Conservation (phyloP, 2,113 vertebrate species). For the Mugil cephalus region DNA sequence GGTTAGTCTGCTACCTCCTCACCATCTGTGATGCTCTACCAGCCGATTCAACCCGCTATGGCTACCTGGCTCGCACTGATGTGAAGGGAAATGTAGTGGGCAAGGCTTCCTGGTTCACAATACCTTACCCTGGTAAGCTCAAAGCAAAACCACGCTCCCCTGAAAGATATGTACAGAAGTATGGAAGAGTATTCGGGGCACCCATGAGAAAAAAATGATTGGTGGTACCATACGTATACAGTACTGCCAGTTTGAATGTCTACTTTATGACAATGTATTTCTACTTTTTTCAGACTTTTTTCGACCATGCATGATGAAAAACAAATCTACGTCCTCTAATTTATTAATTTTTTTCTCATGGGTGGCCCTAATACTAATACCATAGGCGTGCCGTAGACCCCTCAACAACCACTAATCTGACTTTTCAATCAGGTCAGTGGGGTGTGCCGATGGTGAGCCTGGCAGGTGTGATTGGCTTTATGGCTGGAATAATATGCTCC, state of each 20-base stretch:
- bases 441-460: conserved; percentile 91
- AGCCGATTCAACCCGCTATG: conserved; percentile 81
- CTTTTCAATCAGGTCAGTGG: conserved; percentile 89
- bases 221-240: too few species aligned
- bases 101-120: conserved; percentile 90
- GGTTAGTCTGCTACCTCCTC: conserved; percentile 90
- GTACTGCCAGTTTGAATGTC: too few species aligned
- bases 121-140: conserved; percentile 87
- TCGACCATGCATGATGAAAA: too few species aligned
- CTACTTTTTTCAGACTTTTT: too few species aligned
- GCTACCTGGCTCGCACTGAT: conserved; percentile 91
- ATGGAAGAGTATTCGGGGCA: too few species aligned
- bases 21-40: conserved; percentile 88
- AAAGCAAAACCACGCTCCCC: background rate
- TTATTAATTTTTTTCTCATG: too few species aligned
- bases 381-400: too few species aligned
- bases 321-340: too few species aligned
- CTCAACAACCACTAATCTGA: background rate
- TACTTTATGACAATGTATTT: too few species aligned
- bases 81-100: conserved; percentile 85
- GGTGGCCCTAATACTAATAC: too few species aligned
- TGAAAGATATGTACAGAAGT: too few species aligned
- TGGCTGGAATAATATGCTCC: conserved; percentile 93
- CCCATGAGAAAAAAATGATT: too few species aligned
- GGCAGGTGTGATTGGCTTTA: conserved; percentile 91